A percentile compares a stretch with the other conserved stretches of the same genome.
These are phyloP conservation scores for Pygoscelis antarcticus DNA, from an alignment of 2,113 vertebrate species.

Conservation along the genomic window DNA sequence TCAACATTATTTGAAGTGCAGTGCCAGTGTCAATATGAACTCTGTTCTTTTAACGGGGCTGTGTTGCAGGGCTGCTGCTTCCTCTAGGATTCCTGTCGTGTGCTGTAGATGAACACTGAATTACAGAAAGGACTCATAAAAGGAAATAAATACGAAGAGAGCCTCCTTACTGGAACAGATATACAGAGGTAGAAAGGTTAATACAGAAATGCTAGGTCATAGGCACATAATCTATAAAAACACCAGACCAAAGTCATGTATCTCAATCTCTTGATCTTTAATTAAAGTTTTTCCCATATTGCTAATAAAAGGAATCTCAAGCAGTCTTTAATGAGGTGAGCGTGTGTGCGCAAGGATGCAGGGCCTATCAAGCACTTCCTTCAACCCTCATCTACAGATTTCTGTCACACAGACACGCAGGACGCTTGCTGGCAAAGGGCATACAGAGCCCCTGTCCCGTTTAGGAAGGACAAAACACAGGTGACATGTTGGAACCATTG, in stretches of 20 bases:
- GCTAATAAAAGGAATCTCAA: conserved; percentile 4
- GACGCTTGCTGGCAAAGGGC: not conserved
- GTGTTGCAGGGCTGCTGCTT: not conserved
- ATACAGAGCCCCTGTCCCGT: not conserved
- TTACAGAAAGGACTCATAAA: not conserved
- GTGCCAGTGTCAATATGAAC: not conserved
- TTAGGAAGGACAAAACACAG: not conserved
- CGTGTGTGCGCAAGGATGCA: not conserved
- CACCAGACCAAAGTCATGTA: not conserved
- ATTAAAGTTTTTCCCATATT: conserved; percentile 2
- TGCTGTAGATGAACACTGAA: not conserved
- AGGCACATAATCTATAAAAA: not conserved
- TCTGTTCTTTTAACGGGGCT: not conserved
- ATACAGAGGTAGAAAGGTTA: not conserved
- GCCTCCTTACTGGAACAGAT: not conserved
- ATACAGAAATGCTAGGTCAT: not conserved
- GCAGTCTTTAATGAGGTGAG: conserved; percentile 17
- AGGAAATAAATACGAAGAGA: not conserved
- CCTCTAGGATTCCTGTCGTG: not conserved
- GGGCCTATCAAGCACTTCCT: not conserved
- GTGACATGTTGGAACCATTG: not conserved
- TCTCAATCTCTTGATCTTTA: conserved; percentile 32
- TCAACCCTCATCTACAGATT: not conserved
- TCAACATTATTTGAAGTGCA: not conserved
- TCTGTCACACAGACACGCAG: not conserved